Evolutionary conservation across 2,888 invertebrate species (phyloP).

Genomic region (Cephus spinipes): DNA sequence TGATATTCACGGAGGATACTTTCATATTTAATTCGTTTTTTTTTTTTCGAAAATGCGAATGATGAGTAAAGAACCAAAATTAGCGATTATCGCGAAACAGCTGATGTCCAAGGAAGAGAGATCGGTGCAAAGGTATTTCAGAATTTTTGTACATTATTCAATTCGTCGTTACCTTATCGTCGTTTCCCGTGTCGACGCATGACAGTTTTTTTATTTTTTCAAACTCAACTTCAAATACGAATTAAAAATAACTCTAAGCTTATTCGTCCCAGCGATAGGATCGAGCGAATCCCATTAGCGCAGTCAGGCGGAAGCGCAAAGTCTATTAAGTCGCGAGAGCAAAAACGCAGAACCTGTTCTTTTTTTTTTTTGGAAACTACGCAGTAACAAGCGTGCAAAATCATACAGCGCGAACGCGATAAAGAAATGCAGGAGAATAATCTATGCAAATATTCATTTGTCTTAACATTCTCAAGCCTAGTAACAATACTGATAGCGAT

Average conservation of each 20-base stretch:
- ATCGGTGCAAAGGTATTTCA: constrained; percentile 3
- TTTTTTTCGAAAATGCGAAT: background rate
- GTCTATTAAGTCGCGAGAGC: background rate
- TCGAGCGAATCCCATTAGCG: background rate
- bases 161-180: background rate
- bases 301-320: no score
- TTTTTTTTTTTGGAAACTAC: background rate
- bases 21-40: background rate
- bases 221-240: background rate
- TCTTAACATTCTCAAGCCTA: background rate
- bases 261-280: background rate
- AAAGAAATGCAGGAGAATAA: background rate
- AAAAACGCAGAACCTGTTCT: background rate
- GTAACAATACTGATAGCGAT: background rate
- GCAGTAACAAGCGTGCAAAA: background rate
- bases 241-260: no score
- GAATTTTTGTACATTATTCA: background rate
- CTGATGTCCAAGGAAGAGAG: constrained; percentile 20
- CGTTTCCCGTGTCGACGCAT: background rate
- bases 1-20: background rate
- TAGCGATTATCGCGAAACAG: constrained; percentile 21
- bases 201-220: background rate
- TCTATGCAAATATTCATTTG: background rate
- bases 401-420: background rate
- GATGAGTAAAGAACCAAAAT: constrained; percentile 16